Evolutionary conservation across 2,113 vertebrate species (phyloP), one percentile per base, ranked within the genome.

Genomic region (Zosterops borbonicus): DNA sequence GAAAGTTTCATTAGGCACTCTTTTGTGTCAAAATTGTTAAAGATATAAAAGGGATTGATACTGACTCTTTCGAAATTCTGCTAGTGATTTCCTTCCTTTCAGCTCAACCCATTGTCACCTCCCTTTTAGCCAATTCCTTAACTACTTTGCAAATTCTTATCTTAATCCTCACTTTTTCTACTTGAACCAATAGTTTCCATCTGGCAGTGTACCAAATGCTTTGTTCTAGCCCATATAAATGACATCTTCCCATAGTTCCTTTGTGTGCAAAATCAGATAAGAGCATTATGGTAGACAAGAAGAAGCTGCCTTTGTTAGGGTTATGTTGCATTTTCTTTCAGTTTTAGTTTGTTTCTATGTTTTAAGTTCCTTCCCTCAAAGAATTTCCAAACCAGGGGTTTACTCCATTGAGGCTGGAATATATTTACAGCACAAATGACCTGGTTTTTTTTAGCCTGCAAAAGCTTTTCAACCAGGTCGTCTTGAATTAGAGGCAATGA

Each of bases 91-190:
- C 81, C 77, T 62, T 78, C 49, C 41, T 95, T 94, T 95, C 83
- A 83, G 52, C n/a, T 92, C 87, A 92, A 75, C 64, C 86, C 91
- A 93, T 78, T 96, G 89, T 93, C 89, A 92, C 80, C 44, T 87
- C 77, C 81, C 65, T 69, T 91, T 84, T 50, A 92, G 81, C 41
- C 87, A 89, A 82, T 87, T 97, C 73, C 65, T 94, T 89, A 91
- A 89, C 89, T 93, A 68, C 95, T 87, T 94, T 75, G 73, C 69
- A 89, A 89, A 87, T 92, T 92, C 94, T 97, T 97, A 94, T 95
- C 94, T 94, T 96, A 97, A 97, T 95, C 94, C 95, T 86, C 75
- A 91, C 89, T 92, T 96, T 95, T 94, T 94, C 70, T 94, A 60
- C 86, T 97, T 94, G 86, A 94, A 87, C 91, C 89, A 91, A 94